Evolutionary conservation across 64 coral and sea anemone species (phyloP).

Genomic region (Montipora cactus): DNA sequence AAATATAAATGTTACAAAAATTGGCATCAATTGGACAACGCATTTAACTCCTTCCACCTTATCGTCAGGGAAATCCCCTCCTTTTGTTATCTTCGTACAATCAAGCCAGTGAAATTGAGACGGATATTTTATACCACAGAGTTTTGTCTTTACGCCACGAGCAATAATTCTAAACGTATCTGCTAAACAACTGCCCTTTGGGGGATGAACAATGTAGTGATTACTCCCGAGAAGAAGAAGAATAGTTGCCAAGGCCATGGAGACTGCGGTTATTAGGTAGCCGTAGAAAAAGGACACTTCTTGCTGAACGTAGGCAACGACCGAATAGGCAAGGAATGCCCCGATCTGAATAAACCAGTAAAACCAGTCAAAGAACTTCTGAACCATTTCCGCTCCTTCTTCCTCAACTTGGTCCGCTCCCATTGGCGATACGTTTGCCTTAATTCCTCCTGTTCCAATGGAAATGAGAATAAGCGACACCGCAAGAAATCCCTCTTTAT

Average conservation of each 20-base stretch:
- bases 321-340: constrained; percentile 29
- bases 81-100: constrained; percentile 34
- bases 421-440: constrained; percentile 78
- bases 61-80: constrained; percentile 62
- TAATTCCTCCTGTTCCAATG: constrained; percentile 77
- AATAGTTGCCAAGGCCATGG: constrained; percentile 67
- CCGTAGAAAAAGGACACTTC: constrained; percentile 72
- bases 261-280: constrained; percentile 60
- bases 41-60: constrained; percentile 81
- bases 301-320: constrained; percentile 73
- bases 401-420: constrained; percentile 74
- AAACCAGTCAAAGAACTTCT: constrained; percentile 78
- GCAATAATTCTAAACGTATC: constrained; percentile 73
- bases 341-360: constrained; percentile 88
- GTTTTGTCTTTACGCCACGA: constrained; percentile 34
- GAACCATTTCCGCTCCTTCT: constrained; percentile 28
- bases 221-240: constrained; percentile 72
- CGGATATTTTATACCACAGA: neutral
- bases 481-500: constrained; percentile 32
- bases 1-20: constrained; percentile 71
- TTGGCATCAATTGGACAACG: constrained; percentile 68
- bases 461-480: constrained; percentile 72
- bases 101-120: constrained; percentile 33
- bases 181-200: constrained; percentile 59
- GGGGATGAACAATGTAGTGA: constrained; percentile 52